Percentiles rank a stretch among this genome's conserved stretches.
phyloP scores from a whole-genome alignment of 2,888 invertebrate species.

The Agrenia bidenticulata region DNA sequence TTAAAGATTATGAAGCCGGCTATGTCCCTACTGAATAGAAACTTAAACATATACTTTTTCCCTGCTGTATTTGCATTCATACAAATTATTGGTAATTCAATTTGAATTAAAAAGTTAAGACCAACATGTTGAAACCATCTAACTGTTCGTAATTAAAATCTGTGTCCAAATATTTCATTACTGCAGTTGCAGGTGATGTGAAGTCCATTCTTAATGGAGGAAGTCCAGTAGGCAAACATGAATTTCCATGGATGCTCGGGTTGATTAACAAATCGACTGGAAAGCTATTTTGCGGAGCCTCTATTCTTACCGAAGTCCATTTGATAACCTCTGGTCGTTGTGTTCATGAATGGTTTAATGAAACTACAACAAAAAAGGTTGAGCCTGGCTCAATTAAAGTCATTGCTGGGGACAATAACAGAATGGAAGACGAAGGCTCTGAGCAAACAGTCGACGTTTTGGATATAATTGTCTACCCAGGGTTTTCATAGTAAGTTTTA shows the following conservation, averaged over 20 bases:
- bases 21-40: too few relatives aligned
- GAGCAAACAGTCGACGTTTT: background rate
- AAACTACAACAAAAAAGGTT: background rate
- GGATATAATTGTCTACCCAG: constrained; percentile 9
- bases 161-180: too few relatives aligned
- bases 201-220: constrained; percentile 11
- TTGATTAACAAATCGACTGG: background rate
- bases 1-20: too few relatives aligned
- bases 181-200: too few relatives aligned
- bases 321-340: constrained; percentile 15
- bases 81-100: too few relatives aligned
- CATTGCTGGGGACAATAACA: constrained; percentile 3
- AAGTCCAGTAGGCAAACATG: background rate
- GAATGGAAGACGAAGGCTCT: constrained; percentile 12
- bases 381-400: background rate
- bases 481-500: constrained; percentile 1
- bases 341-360: background rate
- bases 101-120: too few relatives aligned
- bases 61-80: too few relatives aligned
- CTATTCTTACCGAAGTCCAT: background rate
- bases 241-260: constrained; percentile 12
- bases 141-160: too few relatives aligned
- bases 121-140: too few relatives aligned
- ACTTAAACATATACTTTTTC: too few relatives aligned
- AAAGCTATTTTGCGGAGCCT: constrained; percentile 13